Conservation (phyloP, 2,113 vertebrate species). For the Oreotrochilus melanogaster region DNA sequence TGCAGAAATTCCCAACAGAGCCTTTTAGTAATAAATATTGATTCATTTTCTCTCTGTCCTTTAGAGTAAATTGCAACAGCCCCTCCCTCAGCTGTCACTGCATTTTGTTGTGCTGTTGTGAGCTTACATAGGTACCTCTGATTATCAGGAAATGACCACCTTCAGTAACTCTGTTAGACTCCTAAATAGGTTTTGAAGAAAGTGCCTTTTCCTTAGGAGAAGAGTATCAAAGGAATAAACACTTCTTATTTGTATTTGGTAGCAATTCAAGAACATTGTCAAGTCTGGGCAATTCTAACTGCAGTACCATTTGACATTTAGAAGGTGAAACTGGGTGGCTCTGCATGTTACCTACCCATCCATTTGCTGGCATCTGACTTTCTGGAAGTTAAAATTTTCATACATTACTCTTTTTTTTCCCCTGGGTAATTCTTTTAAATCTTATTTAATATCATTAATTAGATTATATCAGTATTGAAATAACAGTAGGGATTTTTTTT, state of each 20-base stretch:
- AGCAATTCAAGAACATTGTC: not conserved
- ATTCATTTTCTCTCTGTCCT: conserved; percentile 22
- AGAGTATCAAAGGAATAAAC: not conserved
- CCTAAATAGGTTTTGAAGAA: not conserved
- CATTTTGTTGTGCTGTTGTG: not conserved
- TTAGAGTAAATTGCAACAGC: not conserved
- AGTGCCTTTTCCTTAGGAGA: not conserved
- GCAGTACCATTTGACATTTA: not conserved
- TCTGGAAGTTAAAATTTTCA: not conserved
- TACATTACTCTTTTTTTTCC: not conserved
- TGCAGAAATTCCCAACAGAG: not conserved
- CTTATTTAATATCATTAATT: not conserved
- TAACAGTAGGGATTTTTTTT: not conserved
- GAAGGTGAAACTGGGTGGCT: not conserved
- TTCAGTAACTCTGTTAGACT: not conserved
- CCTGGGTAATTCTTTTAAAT: not conserved
- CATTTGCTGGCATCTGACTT: not conserved
- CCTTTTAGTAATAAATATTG: conserved; percentile 56
- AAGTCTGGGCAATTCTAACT: not conserved
- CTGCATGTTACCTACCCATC: not conserved
- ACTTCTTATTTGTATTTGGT: not conserved
- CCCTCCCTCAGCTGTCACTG: not conserved
- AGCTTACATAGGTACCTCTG: not conserved
- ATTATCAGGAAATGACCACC: not conserved
- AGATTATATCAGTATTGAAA: not conserved